Evolutionary conservation across 2,797 vertebrate species (phyloP), one percentile per base, ranked within the genome.

Genomic region (Pseudochromis fuscus): DNA sequence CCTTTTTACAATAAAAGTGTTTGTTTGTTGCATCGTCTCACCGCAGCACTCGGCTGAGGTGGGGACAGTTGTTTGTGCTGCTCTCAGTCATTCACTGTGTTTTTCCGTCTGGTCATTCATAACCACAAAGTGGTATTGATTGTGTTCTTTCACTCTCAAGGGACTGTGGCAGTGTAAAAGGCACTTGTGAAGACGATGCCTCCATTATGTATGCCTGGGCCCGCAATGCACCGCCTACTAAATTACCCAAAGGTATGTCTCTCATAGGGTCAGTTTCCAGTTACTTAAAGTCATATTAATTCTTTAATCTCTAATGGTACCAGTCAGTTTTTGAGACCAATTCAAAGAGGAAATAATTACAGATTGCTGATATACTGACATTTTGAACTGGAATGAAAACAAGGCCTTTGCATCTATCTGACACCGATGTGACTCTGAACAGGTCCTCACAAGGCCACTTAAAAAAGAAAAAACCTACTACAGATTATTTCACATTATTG

Each of bases 141-240:
- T 55, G 10, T 33, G 16, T 81, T 3, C 3, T 55, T 58, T 79
- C 33, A 88, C 62, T 58, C 19, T 45, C 0, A 2, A 99, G 98
- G 98, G 95, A 98, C 88, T 99, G 98, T 87, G 96, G 97, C 82
- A 94, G 94, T 82, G 77, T 67, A 3, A 79, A 87, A 18, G 97
- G 95, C 70, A 97, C 95, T 0, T 99, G 98, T 89, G 81, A 88
- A 69, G 96, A 96, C 45, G 95, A 95, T 72, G 89, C 95, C 6
- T 96, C 97, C 71, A 97, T 99, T 76, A 93, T 99, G 77, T 99
- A 99, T 56, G 97, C 97, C 65, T 99, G 98, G 98, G 98, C 96
- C 73, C 95, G 96, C 65, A 97, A 99, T 38, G 97, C 97, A 53
- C 95, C 97, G 2, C 96, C 96, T 0, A 98, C 96, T 21, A 95